A percentile compares a stretch with the other conserved stretches of the same genome.
Evolutionary conservation across 2,888 invertebrate genomes (phyloP).

Genomic region (Amiota communis): DNA sequence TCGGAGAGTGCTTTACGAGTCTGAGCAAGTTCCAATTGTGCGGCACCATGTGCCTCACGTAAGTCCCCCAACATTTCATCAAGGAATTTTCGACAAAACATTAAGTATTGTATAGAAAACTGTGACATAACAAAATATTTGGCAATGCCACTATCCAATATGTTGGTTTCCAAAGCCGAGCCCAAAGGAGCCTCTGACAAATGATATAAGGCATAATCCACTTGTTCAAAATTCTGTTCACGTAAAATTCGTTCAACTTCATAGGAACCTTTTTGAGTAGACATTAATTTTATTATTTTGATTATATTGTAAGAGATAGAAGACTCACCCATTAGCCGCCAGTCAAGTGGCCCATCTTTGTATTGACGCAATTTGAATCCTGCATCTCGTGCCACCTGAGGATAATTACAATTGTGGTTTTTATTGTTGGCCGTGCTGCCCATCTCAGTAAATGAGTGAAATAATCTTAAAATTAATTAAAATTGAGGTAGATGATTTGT

Average conservation of each 20-base stretch:
- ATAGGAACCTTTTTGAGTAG: constrained; percentile 60
- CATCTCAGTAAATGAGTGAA: constrained; percentile 44
- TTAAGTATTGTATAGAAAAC: constrained; percentile 69
- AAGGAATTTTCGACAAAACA: constrained; percentile 70
- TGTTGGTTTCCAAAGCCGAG: constrained; percentile 65
- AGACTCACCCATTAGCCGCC: constrained; percentile 69
- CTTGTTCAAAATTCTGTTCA: constrained; percentile 68
- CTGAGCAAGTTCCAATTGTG: constrained; percentile 64
- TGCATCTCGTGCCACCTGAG: constrained; percentile 69
- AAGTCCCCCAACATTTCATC: constrained; percentile 68
- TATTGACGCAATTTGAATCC: constrained; percentile 69
- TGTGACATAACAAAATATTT: constrained; percentile 72
- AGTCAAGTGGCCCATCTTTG: constrained; percentile 69
- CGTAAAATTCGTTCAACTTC: constrained; percentile 68
- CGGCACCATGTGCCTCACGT: constrained; percentile 55
- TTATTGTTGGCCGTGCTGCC: constrained; percentile 33
- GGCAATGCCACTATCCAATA: constrained; percentile 71
- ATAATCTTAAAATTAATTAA: constrained; percentile 40
- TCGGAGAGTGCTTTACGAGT: constrained; percentile 60
- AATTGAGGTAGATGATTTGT: constrained; percentile 1
- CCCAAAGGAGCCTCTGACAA: constrained; percentile 70
- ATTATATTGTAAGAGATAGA: not conserved
- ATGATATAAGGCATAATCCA: constrained; percentile 65
- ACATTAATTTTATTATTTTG: not conserved
- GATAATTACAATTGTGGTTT: constrained; percentile 63